Evolutionary conservation across 2,797 vertebrate species (phyloP), one percentile per base, ranked within the genome.

Genomic region (Stomatorhinus walkeri): DNA sequence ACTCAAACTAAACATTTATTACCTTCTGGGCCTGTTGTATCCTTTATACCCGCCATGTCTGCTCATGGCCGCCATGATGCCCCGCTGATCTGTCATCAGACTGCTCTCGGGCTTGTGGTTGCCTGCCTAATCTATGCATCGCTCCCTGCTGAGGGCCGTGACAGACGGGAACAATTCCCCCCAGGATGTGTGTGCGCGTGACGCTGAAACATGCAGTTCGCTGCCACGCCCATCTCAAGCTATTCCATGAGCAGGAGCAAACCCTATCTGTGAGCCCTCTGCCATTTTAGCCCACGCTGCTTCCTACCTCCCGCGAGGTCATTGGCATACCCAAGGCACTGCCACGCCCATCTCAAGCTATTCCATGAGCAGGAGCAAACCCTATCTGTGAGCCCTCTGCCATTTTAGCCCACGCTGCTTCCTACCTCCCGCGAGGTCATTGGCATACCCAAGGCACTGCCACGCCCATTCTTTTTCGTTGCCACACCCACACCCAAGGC

Each of bases 1-100:
- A 94, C 92, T 94, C 92, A 91, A 92, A 91, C 90, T 92, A 93
- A 93, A 93, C 92, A 93, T 94, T 93, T 94, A 94, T 94, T 93
- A 92, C 92, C 91, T 91, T 72, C 46, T 7, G 6, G 14, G 59
- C 40, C 52, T 56, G 28, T 90, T 91, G 90, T 92, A 90, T 93
- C 64, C 88, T 89, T 86, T 90, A 89, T 91, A 19, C 19, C 36
- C 8, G 52, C 68, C 40, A 52, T 61, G 86, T 9, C 16, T 28
- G 28, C 56, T 87, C n/a, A 46, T 61, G 54, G 54, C 54, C 36
- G 54, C n/a, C 2, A 87, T 87, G 86, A 64, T 87, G 56, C 36
- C 28, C 8, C 24, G 36, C 36, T 64, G 54, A 64, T 87, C 54
- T 28, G 19, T 16, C 54, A 46, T 87, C 54, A 64, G n/a, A 43